A percentile compares a stretch with the other conserved stretches of the same genome.
Conservation (phyloP, 1,140 invertebrate genomes). For the Chionoecetes opilio region DNA sequence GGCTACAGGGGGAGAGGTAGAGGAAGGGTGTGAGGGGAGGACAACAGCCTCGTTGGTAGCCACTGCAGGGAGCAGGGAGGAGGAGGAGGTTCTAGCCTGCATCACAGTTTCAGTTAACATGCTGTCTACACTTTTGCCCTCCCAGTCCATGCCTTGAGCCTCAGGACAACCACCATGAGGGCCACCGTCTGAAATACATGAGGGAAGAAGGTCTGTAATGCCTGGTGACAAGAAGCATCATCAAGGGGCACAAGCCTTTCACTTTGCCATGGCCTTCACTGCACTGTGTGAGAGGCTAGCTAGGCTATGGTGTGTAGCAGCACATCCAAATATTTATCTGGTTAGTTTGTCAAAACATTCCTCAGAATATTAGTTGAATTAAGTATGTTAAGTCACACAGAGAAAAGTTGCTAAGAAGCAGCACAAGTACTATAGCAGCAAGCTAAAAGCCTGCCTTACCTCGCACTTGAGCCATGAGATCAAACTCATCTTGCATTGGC, state of each 20-base stretch:
- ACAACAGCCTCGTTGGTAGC: slow-evolving; percentile 75
- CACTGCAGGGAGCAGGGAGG: slow-evolving; percentile 59
- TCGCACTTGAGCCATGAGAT: slow-evolving; percentile 81
- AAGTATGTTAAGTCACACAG: slow-evolving; percentile 73
- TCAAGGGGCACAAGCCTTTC: slow-evolving; percentile 68
- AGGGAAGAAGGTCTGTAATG: slow-evolving; percentile 78
- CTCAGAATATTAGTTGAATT: slow-evolving; percentile 72
- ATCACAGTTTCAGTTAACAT: slow-evolving; percentile 79
- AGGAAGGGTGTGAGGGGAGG: slow-evolving; percentile 67
- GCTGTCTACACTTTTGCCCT: slow-evolving; percentile 79
- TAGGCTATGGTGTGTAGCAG: slow-evolving; percentile 78
- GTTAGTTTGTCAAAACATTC: slow-evolving; percentile 78
- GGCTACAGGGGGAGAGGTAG: slow-evolving; percentile 45
- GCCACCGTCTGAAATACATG: slow-evolving; percentile 81
- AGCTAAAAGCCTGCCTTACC: slow-evolving; percentile 81
- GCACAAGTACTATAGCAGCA: slow-evolving; percentile 80
- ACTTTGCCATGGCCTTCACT: slow-evolving; percentile 71
- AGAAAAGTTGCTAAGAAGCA: slow-evolving; percentile 78
- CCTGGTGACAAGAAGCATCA: slow-evolving; percentile 68
- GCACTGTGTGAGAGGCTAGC: slow-evolving; percentile 69
- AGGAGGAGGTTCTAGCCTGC: slow-evolving; percentile 74
- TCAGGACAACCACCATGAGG: slow-evolving; percentile 78
- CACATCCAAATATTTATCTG: slow-evolving; percentile 62
- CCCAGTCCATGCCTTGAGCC: slow-evolving; percentile 76
- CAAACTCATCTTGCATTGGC: slow-evolving; percentile 78